Conservation (phyloP, 2,113 vertebrate genomes). For the Phalacrocorax brasilianus region DNA sequence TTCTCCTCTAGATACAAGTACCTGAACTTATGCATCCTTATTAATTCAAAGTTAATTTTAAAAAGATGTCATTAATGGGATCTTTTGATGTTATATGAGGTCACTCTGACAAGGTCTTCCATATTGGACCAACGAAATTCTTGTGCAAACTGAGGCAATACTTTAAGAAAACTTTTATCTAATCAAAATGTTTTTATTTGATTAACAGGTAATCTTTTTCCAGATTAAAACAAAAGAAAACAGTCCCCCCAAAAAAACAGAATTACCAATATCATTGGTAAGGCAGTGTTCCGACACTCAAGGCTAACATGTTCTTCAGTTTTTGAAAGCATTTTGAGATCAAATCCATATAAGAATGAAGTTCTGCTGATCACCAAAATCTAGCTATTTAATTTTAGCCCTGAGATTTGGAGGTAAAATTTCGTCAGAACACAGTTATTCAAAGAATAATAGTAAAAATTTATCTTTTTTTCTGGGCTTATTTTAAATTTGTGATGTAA, state of each 20-base stretch:
- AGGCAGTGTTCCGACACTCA: background rate
- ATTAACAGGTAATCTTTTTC: background rate
- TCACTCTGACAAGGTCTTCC: background rate
- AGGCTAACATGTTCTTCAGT: background rate
- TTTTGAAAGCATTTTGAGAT: background rate
- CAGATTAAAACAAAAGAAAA: background rate
- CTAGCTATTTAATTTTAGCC: background rate
- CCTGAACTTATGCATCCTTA: background rate
- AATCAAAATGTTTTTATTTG: background rate
- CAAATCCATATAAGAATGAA: background rate
- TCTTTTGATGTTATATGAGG: background rate
- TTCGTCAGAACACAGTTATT: background rate
- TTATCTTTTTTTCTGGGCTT: background rate
- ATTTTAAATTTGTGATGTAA: background rate
- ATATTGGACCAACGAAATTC: background rate
- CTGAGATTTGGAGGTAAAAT: background rate
- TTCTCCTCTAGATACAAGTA: background rate
- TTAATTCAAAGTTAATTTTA: background rate
- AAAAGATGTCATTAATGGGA: background rate
- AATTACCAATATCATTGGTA: background rate
- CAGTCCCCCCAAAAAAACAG: background rate
- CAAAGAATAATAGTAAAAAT: background rate
- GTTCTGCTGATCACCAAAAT: background rate
- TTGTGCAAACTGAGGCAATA: background rate
- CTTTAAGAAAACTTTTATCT: background rate